A percentile compares a stretch with the other conserved stretches of the same genome.
phyloP scores from a whole-genome alignment of 2,888 invertebrate genomes.

The Parthenolecanium corni region DNA sequence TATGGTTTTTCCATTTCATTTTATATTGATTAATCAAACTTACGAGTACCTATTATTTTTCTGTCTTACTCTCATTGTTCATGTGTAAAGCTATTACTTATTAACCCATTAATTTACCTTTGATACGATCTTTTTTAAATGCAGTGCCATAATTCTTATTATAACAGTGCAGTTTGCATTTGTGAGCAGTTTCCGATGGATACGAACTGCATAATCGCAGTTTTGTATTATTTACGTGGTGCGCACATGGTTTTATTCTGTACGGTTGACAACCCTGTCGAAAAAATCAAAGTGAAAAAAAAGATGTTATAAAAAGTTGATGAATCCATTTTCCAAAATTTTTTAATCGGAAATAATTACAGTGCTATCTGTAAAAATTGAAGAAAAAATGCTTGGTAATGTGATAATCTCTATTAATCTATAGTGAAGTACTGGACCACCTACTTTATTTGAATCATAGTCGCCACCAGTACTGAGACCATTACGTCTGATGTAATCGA shows the following conservation, averaged over 20 bases:
- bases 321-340: no score
- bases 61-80: no score
- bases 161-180: constrained; percentile 27
- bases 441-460: constrained; percentile 21
- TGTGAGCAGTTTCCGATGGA: not conserved
- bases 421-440: not conserved
- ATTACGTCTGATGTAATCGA: not conserved
- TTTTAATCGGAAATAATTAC: no score
- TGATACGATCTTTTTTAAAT: constrained; percentile 20
- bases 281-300: no score
- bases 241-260: constrained; percentile 9
- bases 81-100: no score
- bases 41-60: no score
- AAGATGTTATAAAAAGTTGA: no score
- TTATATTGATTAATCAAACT: no score
- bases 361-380: no score
- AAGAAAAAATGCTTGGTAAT: no score
- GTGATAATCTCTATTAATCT: no score
- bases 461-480: constrained; percentile 25
- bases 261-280: constrained; percentile 29
- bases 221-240: constrained; percentile 6
- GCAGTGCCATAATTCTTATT: constrained; percentile 11
- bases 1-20: no score
- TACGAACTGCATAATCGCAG: not conserved
- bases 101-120: constrained; percentile 11